Base-by-base conservation (phyloP, 2,888 invertebrate species). In the Synanthedon myopaeformis region DNA sequence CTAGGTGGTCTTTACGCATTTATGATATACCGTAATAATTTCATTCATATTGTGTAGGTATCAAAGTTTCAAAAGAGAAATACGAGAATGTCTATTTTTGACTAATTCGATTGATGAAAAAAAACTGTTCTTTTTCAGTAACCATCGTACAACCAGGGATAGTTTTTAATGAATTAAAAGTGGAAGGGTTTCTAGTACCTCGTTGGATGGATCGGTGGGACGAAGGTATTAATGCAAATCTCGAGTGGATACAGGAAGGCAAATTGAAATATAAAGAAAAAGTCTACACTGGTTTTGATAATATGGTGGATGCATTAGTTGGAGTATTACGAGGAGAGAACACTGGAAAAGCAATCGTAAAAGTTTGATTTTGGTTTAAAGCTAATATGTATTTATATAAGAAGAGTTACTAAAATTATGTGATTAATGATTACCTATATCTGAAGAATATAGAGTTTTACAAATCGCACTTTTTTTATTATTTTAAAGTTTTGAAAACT, bases 251-350 rank as follows among this genome's bases (percentile, higher is more conserved):
- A 55, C 76, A 79, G 51, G 90, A 92, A 80, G 94, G 93, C 48
- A 93, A 93, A 76, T 64, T 94, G 11, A 90, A 91, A 65, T 91
- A 91, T 67, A 83, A 84, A 58, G 94, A 94, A 74, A 92, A 92
- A 51, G 69, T 91, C 2, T 92, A 92, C 2, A 79, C 91, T 56
- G 94, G 93, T 2, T 93, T 94, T 74, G 92, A 93, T 59, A 92
- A 92, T 62, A 91, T 92, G 89, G 91, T 92, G 2, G 85, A 91
- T 51, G 93, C 93, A 42, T 90, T 94, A 57, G 82, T 90, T 53
- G 91, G 90, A 12, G 87, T 94, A 70, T 74, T 89, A 6, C 72
- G 80, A 54, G 93, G 94, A 42, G 89, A 90, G 64, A 93, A 92
- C 73, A 86, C 85, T 23, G 94, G 94, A 52, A 94, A 94, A 84